phyloP scores from a whole-genome alignment of 2,113 vertebrate genomes.

The Taxidea taxus region DNA sequence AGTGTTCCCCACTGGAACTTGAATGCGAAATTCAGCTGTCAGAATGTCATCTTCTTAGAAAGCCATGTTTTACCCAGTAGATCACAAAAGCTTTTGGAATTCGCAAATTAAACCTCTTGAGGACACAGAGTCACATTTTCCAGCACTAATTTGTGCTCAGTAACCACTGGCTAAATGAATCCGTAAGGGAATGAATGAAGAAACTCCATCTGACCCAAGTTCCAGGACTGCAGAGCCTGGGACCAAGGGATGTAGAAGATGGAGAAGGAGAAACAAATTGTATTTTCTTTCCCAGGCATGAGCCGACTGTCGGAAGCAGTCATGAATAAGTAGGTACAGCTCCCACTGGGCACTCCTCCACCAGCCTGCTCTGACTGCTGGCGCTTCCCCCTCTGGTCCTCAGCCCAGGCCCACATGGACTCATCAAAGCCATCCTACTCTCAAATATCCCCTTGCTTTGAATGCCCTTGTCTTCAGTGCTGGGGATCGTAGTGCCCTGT shows the following conservation, averaged over 20 bases:
- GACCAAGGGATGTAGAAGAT: neutral
- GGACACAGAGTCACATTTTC: neutral
- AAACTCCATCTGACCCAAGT: neutral
- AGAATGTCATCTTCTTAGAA: neutral
- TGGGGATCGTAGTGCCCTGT: neutral
- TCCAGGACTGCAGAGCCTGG: neutral
- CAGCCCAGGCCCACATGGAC: neutral
- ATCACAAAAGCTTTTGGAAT: slow-evolving; percentile 9
- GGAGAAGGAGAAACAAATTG: neutral
- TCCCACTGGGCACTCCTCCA: neutral
- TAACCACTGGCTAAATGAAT: neutral
- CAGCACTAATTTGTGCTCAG: neutral
- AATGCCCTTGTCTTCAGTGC: neutral
- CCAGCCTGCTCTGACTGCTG: neutral
- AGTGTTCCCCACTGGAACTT: neutral
- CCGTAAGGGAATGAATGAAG: neutral
- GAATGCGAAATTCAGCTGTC: neutral
- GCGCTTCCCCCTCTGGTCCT: neutral
- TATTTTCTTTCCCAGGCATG: neutral
- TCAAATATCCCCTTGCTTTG: neutral
- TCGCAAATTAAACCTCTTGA: neutral
- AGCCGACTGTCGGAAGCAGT: neutral
- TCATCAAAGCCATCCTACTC: neutral
- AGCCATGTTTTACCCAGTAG: neutral
- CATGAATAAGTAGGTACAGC: neutral